Base-by-base conservation (phyloP, 1,140 invertebrate genomes). In the Frieseomelitta varia region DNA sequence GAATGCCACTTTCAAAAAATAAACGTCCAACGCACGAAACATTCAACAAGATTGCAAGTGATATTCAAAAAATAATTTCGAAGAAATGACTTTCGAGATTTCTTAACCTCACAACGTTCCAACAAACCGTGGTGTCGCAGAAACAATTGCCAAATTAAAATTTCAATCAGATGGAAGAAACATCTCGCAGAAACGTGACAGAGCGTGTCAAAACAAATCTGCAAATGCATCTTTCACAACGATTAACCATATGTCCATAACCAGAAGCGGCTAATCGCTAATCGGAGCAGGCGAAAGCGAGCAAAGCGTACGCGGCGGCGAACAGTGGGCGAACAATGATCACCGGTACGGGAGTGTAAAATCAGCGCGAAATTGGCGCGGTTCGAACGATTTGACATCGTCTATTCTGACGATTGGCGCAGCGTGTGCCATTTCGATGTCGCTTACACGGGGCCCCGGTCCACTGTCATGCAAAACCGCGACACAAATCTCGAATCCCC, bases 391-490 rank as follows among this genome's bases (percentile, higher is more conserved):
- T 89, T 90, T 87, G 88, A 89, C 88, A 83, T 79, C 88, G 85
- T 85, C 88, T 89, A 80, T 90, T 89, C 88, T 58, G 56, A 12
- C 84, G 87, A 90, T 89, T 84, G 88, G 71, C 76, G 81, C 71
- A 71, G 75, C 85, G 84, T 84, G 89, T 84, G 85, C 79, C 90
- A 91, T 90, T 91, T 91, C 73, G 85, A 81, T 72, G 90, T 87
- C 76, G 86, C 81, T 69, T 68, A 77, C 78, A 77, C 84, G 73
- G 65, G 84, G 65, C 56, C 84, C 74, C 8, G 76, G 82, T 84
- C 83, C 88, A 88, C 84, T 91, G 88, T 91, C 88, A 90, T 91
- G 90, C 90, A 91, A 91, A 91, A 89, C 88, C 85, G 84, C 90
- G 90, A 88, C 90, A 86, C 84, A 75, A 90, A 90, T 90, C 90